Base-by-base conservation (phyloP, 2,888 invertebrate species). In the Heliconius hortense region DNA sequence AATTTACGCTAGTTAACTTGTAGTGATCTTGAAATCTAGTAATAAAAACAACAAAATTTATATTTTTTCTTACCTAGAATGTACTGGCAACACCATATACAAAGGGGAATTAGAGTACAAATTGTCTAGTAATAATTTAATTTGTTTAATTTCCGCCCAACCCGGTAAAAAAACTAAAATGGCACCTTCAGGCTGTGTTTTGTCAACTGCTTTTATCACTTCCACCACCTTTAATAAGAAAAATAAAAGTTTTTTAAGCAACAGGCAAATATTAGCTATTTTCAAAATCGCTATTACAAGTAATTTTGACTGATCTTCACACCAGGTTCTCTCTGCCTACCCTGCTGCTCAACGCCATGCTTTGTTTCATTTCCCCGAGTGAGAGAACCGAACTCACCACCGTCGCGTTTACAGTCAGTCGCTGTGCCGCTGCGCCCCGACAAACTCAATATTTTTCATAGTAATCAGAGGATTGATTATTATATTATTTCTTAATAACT, bases 131-230 rank as follows among this genome's bases (percentile, higher is more conserved):
- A 94, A 69, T 24, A 87, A 88, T 70, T 93, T 90, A 0, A 96
- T 88, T 68, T 88, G 88, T 35, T 89, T 90, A 62, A 97, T 97
- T 77, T 97, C 96, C 4, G 94, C 90, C 97, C 97, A 97, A 21
- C 97, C 97, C 24, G 97, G 97, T 11, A 97, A 92, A 81, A 97
- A 97, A 63, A 96, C 96, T 69, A 97, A 89, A 81, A 97, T 96
- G 0, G 96, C 96, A 1, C 97, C 97, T 67, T 95, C 95, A 0
- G 94, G 90, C 82, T 95, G 95, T 0, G 85, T 91, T 15, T 83
- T 85, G 71, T 95, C 94, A n/a, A 97, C 95, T 78, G 95, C 94
- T 79, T 90, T 86, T 81, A 97, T 94, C 18, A 95, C 85, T 77
- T 93, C 90, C 2, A 88, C 89, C 18, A 95, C 85, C 92, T 94